phyloP scores from a whole-genome alignment of 2,888 invertebrate genomes.

The Archips crataeganus region DNA sequence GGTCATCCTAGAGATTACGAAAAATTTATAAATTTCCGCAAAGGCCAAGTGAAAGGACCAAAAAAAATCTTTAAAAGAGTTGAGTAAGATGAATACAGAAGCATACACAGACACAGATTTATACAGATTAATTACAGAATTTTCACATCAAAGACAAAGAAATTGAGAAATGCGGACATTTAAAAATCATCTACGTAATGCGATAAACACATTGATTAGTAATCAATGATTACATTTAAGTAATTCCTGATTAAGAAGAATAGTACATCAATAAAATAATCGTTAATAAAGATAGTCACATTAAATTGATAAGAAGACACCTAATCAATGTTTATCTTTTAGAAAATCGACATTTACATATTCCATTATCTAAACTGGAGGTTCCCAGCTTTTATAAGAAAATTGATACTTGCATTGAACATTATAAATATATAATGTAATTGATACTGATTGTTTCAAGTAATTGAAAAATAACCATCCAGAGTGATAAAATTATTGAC shows the following conservation, averaged over 20 bases:
- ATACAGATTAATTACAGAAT: too few relatives aligned
- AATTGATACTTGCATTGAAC: too few relatives aligned
- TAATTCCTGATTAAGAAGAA: slow-evolving; percentile 10
- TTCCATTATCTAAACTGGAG: too few relatives aligned
- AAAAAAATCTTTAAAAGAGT: too few relatives aligned
- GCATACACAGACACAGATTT: too few relatives aligned
- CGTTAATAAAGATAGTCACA: neutral
- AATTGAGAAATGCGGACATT: neutral
- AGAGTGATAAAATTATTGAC: too few relatives aligned
- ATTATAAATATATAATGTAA: too few relatives aligned
- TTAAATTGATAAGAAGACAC: neutral
- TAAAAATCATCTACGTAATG: neutral
- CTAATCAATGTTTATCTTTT: neutral
- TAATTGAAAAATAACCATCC: too few relatives aligned
- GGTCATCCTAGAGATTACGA: slow-evolving; percentile 37
- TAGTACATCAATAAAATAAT: slow-evolving; percentile 9
- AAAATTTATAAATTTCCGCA: neutral
- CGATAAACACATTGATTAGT: neutral
- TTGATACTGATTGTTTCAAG: too few relatives aligned
- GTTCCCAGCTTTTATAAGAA: too few relatives aligned
- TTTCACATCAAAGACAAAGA: neutral
- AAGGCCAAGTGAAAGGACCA: too few relatives aligned
- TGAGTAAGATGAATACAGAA: too few relatives aligned
- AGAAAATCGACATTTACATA: neutral
- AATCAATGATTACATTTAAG: neutral